phyloP scores from a whole-genome alignment of 2,113 vertebrate species.

The Amphilophus citrinellus region DNA sequence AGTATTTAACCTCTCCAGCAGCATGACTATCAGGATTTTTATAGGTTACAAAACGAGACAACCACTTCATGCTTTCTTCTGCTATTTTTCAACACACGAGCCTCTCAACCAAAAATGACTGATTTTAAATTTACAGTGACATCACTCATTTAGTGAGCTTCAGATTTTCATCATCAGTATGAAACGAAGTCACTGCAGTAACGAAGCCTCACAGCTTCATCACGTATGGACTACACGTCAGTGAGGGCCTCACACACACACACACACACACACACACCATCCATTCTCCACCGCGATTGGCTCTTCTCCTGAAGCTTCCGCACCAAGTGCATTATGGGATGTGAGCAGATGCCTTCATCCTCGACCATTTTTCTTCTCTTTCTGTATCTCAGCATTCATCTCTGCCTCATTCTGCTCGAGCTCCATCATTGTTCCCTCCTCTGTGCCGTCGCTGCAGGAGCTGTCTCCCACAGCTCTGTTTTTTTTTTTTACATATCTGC shows the following conservation, averaged over 20 bases:
- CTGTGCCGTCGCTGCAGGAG: not conserved
- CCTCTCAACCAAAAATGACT: not conserved
- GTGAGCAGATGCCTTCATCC: conserved; percentile 6
- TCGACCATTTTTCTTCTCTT: not conserved
- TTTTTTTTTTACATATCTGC: conserved; percentile 17
- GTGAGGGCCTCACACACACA: not conserved
- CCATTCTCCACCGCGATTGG: conserved; percentile 26
- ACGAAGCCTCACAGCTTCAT: not conserved
- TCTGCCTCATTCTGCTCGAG: not conserved
- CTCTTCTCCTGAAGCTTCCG: conserved; percentile 23
- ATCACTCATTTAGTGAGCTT: not conserved
- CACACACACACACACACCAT: conserved; percentile 2
- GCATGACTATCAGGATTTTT: not conserved
- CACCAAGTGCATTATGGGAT: conserved; percentile 54
- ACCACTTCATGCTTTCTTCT: not conserved
- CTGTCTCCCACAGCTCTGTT: conserved; percentile 11
- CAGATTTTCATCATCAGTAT: not conserved
- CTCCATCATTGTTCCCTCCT: not conserved
- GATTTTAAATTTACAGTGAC: too few relatives aligned
- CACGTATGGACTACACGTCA: conserved; percentile 12
- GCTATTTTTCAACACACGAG: not conserved
- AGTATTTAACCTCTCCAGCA: not conserved
- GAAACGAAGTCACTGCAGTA: not conserved
- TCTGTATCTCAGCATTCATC: not conserved
- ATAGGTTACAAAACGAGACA: not conserved